Evolutionary conservation across 1,140 invertebrate genomes (phyloP).

Genomic region (Venturia canescens): DNA sequence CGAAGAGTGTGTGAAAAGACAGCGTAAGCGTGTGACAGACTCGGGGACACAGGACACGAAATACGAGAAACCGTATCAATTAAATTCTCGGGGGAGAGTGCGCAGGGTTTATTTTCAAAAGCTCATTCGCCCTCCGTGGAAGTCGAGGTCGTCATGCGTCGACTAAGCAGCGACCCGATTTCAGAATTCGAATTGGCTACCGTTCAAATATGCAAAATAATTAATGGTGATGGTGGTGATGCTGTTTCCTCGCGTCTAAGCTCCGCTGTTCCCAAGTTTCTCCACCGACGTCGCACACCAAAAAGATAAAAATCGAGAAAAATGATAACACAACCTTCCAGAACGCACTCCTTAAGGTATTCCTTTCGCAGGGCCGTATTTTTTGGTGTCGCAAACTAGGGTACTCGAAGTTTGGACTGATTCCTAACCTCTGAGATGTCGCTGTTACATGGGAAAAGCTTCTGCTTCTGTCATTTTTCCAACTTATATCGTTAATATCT

Average conservation of each 20-base stretch:
- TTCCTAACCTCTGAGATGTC: too few species aligned
- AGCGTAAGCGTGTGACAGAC: neutral
- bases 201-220: constrained; percentile 56
- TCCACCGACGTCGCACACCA: neutral
- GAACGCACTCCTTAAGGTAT: constrained; percentile 11
- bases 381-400: too few species aligned
- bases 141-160: constrained; percentile 53
- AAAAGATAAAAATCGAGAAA: neutral
- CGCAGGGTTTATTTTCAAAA: constrained; percentile 40
- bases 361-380: too few species aligned
- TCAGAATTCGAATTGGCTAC: constrained; percentile 52
- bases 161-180: constrained; percentile 50
- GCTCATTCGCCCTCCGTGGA: constrained; percentile 36
- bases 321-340: constrained; percentile 17
- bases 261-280: neutral
- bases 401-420: too few species aligned
- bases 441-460: too few species aligned
- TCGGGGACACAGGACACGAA: neutral
- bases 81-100: neutral
- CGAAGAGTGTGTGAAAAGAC: neutral
- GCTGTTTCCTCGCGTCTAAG: constrained; percentile 9
- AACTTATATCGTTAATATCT: too few species aligned
- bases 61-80: neutral
- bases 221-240: constrained; percentile 46
- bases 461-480: too few species aligned